These are phyloP conservation scores for Echinops telfairi DNA, from an alignment of 2,113 vertebrate genomes.

Conservation along the genomic window DNA sequence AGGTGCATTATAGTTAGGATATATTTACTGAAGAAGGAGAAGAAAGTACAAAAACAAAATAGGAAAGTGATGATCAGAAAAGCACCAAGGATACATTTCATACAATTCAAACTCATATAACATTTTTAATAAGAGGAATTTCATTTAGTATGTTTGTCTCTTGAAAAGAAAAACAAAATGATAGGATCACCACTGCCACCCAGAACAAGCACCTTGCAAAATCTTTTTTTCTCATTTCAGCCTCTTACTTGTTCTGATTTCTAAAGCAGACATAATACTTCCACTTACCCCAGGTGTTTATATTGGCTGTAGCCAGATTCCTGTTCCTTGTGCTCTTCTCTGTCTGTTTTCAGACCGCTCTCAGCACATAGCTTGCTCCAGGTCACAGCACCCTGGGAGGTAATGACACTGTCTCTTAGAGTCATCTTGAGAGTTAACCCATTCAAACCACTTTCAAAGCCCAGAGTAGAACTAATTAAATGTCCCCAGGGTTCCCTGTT, in stretches of 20 bases:
- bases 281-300: neutral
- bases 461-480: neutral
- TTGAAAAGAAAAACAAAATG: constrained; percentile 5
- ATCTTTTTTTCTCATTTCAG: neutral
- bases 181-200: neutral
- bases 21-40: neutral
- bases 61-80: neutral
- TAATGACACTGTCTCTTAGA: neutral
- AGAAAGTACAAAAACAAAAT: neutral
- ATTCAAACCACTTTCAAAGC: neutral
- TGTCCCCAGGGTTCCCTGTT: neutral
- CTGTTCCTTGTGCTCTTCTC: neutral
- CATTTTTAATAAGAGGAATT: neutral
- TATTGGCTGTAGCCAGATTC: neutral
- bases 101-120: neutral
- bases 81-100: neutral
- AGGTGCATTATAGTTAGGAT: neutral
- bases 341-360: neutral
- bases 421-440: neutral
- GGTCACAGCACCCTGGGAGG: neutral
- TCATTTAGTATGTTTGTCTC: neutral
- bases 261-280: neutral
- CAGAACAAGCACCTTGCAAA: neutral
- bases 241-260: neutral
- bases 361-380: neutral